phyloP scores from a whole-genome alignment of 1,140 invertebrate species.

The Lucilia sericata region DNA sequence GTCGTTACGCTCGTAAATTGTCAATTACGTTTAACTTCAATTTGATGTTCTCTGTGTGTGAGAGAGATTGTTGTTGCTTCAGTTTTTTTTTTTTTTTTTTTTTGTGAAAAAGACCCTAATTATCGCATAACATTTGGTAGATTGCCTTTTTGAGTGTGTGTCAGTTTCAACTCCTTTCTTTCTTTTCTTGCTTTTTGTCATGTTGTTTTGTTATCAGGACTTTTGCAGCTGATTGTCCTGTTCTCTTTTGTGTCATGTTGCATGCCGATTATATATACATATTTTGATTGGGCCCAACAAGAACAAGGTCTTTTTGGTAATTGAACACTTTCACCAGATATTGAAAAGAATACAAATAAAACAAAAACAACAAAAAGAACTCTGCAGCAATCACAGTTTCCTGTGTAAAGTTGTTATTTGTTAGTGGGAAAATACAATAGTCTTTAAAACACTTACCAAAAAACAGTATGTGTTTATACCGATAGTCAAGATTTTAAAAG shows the following conservation, averaged over 20 bases:
- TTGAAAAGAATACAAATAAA: neutral
- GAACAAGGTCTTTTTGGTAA: conserved; percentile 7
- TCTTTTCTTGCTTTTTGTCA: neutral
- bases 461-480: no score
- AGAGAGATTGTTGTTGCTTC: neutral
- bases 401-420: no score
- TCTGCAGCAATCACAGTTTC: no score
- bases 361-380: no score
- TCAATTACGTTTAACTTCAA: conserved; percentile 12
- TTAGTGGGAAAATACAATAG: no score
- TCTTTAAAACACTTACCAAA: no score
- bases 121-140: conserved; percentile 37
- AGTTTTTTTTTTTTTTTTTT: neutral
- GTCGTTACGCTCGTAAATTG: conserved; percentile 35
- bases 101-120: conserved; percentile 13
- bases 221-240: conserved; percentile 18
- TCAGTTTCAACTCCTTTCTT: neutral
- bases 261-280: neutral
- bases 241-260: neutral
- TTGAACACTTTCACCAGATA: neutral
- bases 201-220: neutral
- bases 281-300: conserved; percentile 8
- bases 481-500: no score
- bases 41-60: neutral
- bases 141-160: neutral